These are phyloP conservation scores for Apotomis betuletana DNA, from an alignment of 2,888 invertebrate genomes.

Conservation along the genomic window DNA sequence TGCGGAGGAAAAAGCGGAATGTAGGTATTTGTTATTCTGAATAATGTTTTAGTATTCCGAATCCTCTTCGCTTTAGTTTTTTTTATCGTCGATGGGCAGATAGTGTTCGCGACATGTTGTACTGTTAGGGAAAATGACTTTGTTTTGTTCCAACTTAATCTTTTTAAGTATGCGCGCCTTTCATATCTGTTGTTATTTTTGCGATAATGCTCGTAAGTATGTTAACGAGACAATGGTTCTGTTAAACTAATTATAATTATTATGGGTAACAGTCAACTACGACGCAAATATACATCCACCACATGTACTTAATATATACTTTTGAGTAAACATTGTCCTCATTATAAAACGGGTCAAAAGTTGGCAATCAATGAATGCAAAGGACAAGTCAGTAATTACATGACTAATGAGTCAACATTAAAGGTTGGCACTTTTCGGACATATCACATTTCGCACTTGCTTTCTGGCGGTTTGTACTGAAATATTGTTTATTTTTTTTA, in stretches of 20 bases:
- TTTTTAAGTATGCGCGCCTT: slow-evolving; percentile 13
- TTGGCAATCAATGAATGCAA: slow-evolving; percentile 18
- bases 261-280: slow-evolving; percentile 9
- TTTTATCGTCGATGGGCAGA: slow-evolving; percentile 10
- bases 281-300: slow-evolving; percentile 4
- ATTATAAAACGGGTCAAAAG: slow-evolving; percentile 25
- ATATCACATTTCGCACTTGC: no score
- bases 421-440: not conserved
- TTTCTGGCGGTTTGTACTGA: no score
- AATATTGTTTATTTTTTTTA: no score
- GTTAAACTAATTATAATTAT: slow-evolving; percentile 28
- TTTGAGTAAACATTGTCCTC: slow-evolving; percentile 18
- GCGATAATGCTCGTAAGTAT: slow-evolving; percentile 17
- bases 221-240: slow-evolving; percentile 24
- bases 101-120: slow-evolving; percentile 9
- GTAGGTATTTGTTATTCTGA: slow-evolving; percentile 43
- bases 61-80: slow-evolving; percentile 48
- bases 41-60: slow-evolving; percentile 49
- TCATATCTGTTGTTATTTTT: slow-evolving; percentile 26
- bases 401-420: not conserved
- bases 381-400: slow-evolving; percentile 5
- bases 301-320: not conserved
- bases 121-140: slow-evolving; percentile 23
- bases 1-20: slow-evolving; percentile 40
- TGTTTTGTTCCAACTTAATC: slow-evolving; percentile 20